Evolutionary conservation across 2,797 vertebrate genomes (phyloP), one percentile per base, ranked within the genome.

Genomic region (Phataginus tricuspis): DNA sequence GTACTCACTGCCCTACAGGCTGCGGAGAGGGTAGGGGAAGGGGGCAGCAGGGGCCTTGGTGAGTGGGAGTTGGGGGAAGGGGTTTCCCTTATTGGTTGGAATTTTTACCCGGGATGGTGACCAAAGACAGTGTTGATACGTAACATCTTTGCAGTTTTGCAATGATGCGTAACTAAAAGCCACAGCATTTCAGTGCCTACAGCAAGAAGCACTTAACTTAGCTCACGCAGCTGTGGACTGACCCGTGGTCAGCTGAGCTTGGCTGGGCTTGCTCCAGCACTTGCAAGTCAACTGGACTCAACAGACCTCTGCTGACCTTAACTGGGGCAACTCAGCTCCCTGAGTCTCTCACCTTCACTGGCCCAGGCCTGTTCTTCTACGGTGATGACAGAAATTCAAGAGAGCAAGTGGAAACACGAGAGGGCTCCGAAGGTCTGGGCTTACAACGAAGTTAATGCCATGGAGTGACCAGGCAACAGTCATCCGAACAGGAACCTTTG

Each of bases 11-110:
- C 27, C 27, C 64, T 61, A 2, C 2, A 87, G 4, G 31, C 3
- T 0, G 15, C 42, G 0, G 45, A 39, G n/a, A 59, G 39, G 61
- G 18, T 0, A 1, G 45, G 4, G 64, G 49, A 3, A 9, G 23
- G 3, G 0, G 5, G 51, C 27, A 2, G 1, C 15, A 51, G 25
- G 19, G 5, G 15, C 13, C 0, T 8, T 25, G 29, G 37, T 59
- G 18, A 42, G 18, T 10, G 23, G 13, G 14, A 15, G 8, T 7
- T 27, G 42, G 37, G 27, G 39, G 13, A 19, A 34, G 31, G 29
- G 15, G 1, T 53, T 78, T 23, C 8, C 31, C n/a, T 42, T 39
- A n/a, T 13, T 7, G 49, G 49, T 63, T 79, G 23, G 7, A 34
- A n/a, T 49, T 86, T 78, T 78, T 18, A 64, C 57, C 57, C 19